Conservation (phyloP, 2,888 invertebrate species). For the Aethes cnicana region DNA sequence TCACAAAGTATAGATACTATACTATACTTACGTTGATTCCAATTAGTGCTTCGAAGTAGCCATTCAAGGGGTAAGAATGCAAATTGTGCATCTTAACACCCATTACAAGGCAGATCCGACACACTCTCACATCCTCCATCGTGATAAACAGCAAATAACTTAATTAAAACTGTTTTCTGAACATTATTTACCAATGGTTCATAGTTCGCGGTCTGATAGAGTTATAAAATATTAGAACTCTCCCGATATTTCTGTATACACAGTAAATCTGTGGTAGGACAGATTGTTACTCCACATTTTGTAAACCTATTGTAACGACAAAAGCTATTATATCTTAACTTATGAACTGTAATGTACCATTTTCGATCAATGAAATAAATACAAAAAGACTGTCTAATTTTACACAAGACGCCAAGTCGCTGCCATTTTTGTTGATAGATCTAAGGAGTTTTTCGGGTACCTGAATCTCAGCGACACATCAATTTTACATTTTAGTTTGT, state of each 20-base stretch:
- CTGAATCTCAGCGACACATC: too few relatives aligned
- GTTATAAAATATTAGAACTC: constrained; percentile 73
- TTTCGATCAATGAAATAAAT: constrained; percentile 32
- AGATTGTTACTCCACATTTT: constrained; percentile 22
- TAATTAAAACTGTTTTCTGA: constrained; percentile 2
- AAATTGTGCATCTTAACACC: constrained; percentile 61
- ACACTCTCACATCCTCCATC: constrained; percentile 64
- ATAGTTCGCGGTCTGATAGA: constrained; percentile 62
- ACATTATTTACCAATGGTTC: constrained; percentile 41
- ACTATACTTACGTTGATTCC: constrained; percentile 61
- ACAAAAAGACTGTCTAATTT: constrained; percentile 57
- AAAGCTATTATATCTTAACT: background rate
- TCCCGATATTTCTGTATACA: constrained; percentile 29
- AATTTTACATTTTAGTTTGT: too few relatives aligned
- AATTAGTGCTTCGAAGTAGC: constrained; percentile 55
- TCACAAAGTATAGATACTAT: too few relatives aligned
- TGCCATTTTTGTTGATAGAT: constrained; percentile 49
- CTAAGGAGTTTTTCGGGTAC: too few relatives aligned
- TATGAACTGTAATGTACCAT: constrained; percentile 1
- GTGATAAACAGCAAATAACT: constrained; percentile 28
- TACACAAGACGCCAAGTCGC: constrained; percentile 59
- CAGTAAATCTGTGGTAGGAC: constrained; percentile 16
- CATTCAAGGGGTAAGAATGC: constrained; percentile 51
- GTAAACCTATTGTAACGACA: constrained; percentile 24
- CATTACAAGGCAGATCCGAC: constrained; percentile 63